Evolutionary conservation across 2,113 vertebrate species (phyloP), one percentile per base, ranked within the genome.

Genomic region (Gavia stellata): DNA sequence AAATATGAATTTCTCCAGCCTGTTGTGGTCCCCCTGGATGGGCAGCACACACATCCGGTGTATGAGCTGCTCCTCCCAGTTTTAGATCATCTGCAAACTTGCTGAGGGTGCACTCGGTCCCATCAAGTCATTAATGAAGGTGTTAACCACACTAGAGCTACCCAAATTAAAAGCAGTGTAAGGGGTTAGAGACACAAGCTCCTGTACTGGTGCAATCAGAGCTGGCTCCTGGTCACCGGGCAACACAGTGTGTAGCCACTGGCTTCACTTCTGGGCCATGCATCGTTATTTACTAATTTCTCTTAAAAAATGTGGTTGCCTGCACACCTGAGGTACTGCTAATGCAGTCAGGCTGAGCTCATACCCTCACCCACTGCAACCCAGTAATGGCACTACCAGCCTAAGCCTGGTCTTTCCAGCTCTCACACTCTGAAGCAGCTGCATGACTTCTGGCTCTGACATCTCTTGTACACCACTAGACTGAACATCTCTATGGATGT

Each of bases 11-110:
- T 82, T 73, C n/a, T 45, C 5, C 44, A 73, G 17, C n/a, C 47
- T 38, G 23, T 33, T 7, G 7, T 2, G 0, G 8, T 8, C 14
- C 26, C n/a, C 29, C 7, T 7, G 23, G 36, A 19, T 36, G 19
- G 21, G 26, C 56, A 84, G 56, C 31, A 36, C 16, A 62, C 25
- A 25, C 9, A 25, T n/a, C 47, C 52, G 36, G 38, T 62, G 10
- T 53, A 31, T 36, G 20, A 72, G 25, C 47, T 44, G 33, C 47
- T 62, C 16, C 47, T 62, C 38, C 26, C 12, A 53, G 16, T 53
- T 84, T 44, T 31, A 36, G 4, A 13, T 20, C 20, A 16, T 13
- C 47, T 62, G 33, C 68, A 56, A 47, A 63, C 6, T 55, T 38
- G 40, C 17, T 55, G 40, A 45, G 21, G 28, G 40, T 73, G 49